Base-by-base conservation (phyloP, 2,888 invertebrate genomes). In the Oscheius sp. region DNA sequence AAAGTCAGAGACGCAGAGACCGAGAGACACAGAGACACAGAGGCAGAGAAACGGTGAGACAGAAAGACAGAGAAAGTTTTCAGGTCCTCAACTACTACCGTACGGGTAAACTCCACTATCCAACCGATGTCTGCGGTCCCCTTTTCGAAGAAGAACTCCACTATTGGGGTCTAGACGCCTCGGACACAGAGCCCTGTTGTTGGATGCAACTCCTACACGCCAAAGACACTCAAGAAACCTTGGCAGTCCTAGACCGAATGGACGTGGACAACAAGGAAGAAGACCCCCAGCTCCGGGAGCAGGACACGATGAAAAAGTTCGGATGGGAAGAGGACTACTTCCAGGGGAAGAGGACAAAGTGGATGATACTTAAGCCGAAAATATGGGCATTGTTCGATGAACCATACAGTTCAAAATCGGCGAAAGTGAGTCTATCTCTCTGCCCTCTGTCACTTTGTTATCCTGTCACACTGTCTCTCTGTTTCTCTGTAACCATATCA, bases 321-420 rank as follows among this genome's bases (percentile, higher is more conserved):
- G 97, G 96, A 80, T 96, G 95, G 92, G 96, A 96, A 90, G 96
- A 96, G 89, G 95, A 95, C 89, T 96, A 95, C 90, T 93, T 93
- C 91, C 94, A 81, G 76, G 82, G 82, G 51, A 84, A 83, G 50
- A 73, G 91, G 50, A 90, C 89, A 63, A 89, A 88, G 77, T 99
- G 98, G 98, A 97, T 98, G 91, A 93, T 94, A 89, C 92, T 95
- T 89, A 96, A 98, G 90, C 98, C 97, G 55, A 95, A 95, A 91
- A 94, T 98, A 90, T 99, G 98, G 98, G 96, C 97, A 51, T 92
- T 99, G 76, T 99, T 99, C 90, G 99, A 99, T 90, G 99, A 99
- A 90, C 99, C 99, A 1, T 98, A 99, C 91, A 98, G 97, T 89
- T 98, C 98, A 73, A 94, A 94, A 89, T 93, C 95, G 86, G 97